Base-by-base conservation (phyloP, 2,113 vertebrate species). In the Oreochromis spilurus region DNA sequence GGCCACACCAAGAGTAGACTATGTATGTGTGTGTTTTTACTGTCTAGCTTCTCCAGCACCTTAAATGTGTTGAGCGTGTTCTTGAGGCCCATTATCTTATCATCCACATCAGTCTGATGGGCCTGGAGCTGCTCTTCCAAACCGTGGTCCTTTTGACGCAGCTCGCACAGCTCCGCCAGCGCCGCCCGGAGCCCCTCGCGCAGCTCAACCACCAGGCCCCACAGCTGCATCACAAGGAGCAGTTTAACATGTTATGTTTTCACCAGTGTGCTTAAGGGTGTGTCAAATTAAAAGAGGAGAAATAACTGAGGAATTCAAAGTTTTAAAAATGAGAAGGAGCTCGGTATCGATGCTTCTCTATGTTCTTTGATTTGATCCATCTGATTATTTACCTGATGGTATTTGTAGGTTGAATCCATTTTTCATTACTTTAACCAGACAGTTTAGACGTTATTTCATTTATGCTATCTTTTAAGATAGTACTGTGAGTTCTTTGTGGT, bases 41-140 rank as follows among this genome's bases (percentile, higher is more conserved):
- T 77, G 9, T 52, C 31, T 48, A 2, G 38, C 7, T 5, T 7
- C 21, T 82, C 9, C 80, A 21, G 62, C 91, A 98, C 98, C 98
- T 99, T 98, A 87, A 99, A 97, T 0, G 97, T 98, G 95, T 98
- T 98, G 48, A 99, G 95, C 3, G 97, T 98, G 87, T 99, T 99
- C 94, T 98, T 98, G 94, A 99, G 97, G 88, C 98, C 97, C 5
- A 97, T 97, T 88, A 99, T 97, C 93, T 97, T 98, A 89, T 99
- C 97, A 53, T 98, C 97, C 93, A 98, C 97, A 34, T 99, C 97
- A 50, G 96, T 98, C 82, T 96, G 96, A 86, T 97, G 97, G 43
- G 96, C 96, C 90, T 97, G 97, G 45, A 99, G 96, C 89, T 97
- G 97, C 93, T 98, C 98, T 87, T 99, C 98, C 94, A 99, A 91